A percentile compares a stretch with the other conserved stretches of the same genome.
phyloP scores from a whole-genome alignment of 2,797 vertebrate genomes.

The Cyprinella venusta region DNA sequence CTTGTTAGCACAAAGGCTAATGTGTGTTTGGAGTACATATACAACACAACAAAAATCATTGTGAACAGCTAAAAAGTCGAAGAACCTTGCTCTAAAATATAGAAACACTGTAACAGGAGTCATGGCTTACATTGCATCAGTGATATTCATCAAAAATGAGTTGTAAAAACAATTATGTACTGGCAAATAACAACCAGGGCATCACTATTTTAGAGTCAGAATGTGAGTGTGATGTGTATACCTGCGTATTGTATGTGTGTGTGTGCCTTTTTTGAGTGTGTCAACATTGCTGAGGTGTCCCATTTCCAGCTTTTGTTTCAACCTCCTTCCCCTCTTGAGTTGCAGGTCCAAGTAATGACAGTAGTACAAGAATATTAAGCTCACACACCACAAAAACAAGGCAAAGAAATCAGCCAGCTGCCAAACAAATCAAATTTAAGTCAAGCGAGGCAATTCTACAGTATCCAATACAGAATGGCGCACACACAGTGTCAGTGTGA shows the following conservation, averaged over 20 bases:
- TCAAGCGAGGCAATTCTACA: not conserved
- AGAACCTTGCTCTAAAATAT: not conserved
- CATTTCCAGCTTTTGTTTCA: constrained; percentile 75
- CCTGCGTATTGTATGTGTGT: constrained; percentile 23
- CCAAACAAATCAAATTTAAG: not conserved
- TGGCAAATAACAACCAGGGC: not conserved
- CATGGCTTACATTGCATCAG: not conserved
- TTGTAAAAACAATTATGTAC: not conserved
- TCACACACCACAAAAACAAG: constrained; percentile 20
- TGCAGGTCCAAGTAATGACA: constrained; percentile 36
- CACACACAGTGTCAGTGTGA: not conserved
- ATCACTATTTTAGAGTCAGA: not conserved
- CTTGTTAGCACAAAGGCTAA: not conserved
- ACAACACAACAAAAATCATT: too few relatives aligned
- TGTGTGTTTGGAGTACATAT: not conserved
- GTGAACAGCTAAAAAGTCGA: not conserved
- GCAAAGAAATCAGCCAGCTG: not conserved
- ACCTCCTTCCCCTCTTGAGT: constrained; percentile 56
- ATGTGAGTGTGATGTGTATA: not conserved
- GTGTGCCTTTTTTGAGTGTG: not conserved
- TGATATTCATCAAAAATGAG: not conserved
- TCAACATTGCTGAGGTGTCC: constrained; percentile 50
- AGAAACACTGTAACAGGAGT: not conserved
- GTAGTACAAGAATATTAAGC: constrained; percentile 12
- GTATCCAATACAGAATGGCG: not conserved